Base-by-base conservation (phyloP, 2,113 vertebrate species). In the Phodopus roborovskii region DNA sequence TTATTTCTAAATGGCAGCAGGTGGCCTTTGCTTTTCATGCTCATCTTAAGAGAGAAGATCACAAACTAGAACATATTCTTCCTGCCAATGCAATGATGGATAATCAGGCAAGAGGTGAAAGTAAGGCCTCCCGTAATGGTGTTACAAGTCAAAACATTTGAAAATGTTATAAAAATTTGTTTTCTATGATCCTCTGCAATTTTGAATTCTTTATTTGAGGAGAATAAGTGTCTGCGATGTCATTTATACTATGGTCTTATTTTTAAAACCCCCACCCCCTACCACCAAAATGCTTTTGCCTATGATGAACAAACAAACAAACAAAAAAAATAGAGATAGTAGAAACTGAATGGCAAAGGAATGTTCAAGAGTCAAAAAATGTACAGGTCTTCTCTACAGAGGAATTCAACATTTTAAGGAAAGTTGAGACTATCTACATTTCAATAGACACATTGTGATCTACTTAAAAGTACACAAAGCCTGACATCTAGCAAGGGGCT, bases 131-230 rank as follows among this genome's bases (percentile, higher is more conserved):
- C 71, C 30, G 7, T 28, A 94, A 82, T 16, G 73, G 77, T n/a
- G 92, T 48, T 78, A 11, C 9, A 92, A 53, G 88, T 11, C 70
- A 88, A 89, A 42, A 96, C 88, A 88, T 0, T 75, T 22, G 58
- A 82, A 90, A 95, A 87, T 82, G 66, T 56, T 9, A 53, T 13
- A 84, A 0, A 3, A 30, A 3, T 45, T 75, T 71, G 1, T 92
- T 97, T 17, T 4, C 73, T 9, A 0, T 45, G 36, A 28, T 33
- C 84, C 13, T 86, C 30, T 0, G 0, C 0, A 1, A 53, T 96
- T 88, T 71, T 78, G 42, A 36, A 71, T 53, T 39, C n/a, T 75
- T 96, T 64, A 4, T 30, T 71, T 62, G 19, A 60, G 22, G 19
- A 39, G 0, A 7, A 22, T n/a, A 9, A 3, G 42, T 9, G 1